Evolutionary conservation across 2,113 vertebrate genomes (phyloP).

Genomic region (Oxyruncus cristatus): DNA sequence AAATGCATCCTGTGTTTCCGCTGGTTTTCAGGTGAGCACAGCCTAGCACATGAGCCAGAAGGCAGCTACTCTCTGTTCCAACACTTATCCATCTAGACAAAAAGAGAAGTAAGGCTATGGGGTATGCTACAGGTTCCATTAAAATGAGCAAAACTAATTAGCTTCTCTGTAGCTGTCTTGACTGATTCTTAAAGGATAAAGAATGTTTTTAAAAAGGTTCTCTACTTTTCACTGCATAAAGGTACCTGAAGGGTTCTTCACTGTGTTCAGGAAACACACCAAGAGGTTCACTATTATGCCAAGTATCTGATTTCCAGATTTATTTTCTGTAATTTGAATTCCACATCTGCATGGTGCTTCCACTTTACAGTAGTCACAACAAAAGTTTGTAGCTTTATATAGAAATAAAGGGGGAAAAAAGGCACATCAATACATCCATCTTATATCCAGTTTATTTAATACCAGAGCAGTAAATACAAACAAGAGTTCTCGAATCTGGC

Average conservation of each 20-base stretch:
- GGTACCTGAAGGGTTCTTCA: not conserved
- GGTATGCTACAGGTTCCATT: not conserved
- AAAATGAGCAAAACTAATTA: not conserved
- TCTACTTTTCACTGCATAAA: not conserved
- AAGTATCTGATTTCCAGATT: too few relatives aligned
- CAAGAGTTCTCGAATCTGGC: not conserved
- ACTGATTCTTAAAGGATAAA: not conserved
- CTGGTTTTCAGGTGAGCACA: not conserved
- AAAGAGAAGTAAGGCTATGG: not conserved
- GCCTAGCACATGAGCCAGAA: not conserved
- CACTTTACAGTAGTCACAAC: not conserved
- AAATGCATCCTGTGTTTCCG: not conserved
- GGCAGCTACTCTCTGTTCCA: not conserved
- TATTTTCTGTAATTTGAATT: too few relatives aligned
- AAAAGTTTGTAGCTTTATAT: not conserved
- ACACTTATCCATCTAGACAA: not conserved
- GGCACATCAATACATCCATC: not conserved
- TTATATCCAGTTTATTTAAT: conserved; percentile 40
- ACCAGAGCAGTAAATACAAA: not conserved
- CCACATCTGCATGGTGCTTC: not conserved
- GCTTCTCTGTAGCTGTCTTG: not conserved
- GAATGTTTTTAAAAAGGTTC: not conserved
- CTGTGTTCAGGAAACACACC: not conserved
- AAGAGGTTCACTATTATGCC: not conserved
- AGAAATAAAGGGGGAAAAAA: not conserved